Evolutionary conservation across 2,113 vertebrate species (phyloP).

Genomic region (Mobula hypostoma): DNA sequence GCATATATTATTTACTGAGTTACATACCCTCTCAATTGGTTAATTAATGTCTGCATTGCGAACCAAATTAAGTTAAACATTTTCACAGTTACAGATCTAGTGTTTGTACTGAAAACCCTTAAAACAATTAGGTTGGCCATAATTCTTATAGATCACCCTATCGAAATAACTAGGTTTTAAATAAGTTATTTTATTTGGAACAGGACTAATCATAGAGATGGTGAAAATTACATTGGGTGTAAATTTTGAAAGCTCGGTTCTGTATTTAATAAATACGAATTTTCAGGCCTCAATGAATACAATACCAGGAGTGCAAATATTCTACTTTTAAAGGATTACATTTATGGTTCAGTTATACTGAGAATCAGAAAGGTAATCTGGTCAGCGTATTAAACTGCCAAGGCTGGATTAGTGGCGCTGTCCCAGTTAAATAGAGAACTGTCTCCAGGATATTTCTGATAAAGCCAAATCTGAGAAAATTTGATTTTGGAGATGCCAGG

Average conservation of each 20-base stretch:
- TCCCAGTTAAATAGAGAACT: slow-evolving; percentile 19
- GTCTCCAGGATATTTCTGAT: too few species aligned
- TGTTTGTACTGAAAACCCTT: background rate
- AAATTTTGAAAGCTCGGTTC: background rate
- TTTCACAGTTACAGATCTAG: background rate
- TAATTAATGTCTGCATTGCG: background rate
- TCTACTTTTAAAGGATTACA: slow-evolving; percentile 16
- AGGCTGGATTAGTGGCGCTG: slow-evolving; percentile 32
- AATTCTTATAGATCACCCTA: background rate
- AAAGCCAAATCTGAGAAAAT: too few species aligned
- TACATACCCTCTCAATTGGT: too few species aligned
- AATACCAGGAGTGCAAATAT: background rate
- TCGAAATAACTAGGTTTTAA: background rate
- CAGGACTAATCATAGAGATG: background rate
- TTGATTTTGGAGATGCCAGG: too few species aligned
- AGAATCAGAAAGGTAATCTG: slow-evolving; percentile 3
- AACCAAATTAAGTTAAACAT: background rate
- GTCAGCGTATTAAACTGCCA: slow-evolving; percentile 14
- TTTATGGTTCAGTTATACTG: slow-evolving; percentile 12
- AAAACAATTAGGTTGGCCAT: background rate
- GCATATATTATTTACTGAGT: too few species aligned
- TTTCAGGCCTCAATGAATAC: background rate
- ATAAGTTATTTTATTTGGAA: background rate
- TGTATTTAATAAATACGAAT: background rate
- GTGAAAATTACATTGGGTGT: background rate